These are phyloP conservation scores for Pseudotriccus pelzelni DNA, from an alignment of 2,797 vertebrate genomes.

Conservation along the genomic window DNA sequence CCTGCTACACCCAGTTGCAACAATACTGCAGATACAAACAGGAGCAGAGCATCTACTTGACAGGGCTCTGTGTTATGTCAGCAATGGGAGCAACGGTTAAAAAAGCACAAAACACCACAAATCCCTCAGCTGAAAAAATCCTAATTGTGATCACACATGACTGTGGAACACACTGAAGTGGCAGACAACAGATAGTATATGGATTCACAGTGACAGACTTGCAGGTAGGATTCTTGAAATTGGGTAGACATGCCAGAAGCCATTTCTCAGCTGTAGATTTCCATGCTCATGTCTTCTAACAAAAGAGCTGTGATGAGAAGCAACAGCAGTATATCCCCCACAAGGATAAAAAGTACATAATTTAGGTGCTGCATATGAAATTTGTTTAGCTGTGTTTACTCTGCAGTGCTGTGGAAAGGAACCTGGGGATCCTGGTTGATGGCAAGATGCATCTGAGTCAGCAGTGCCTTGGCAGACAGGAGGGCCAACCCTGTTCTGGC, in stretches of 20 bases:
- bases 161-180: neutral
- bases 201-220: neutral
- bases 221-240: neutral
- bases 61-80: neutral
- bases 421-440: neutral
- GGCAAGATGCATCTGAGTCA: neutral
- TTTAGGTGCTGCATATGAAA: neutral
- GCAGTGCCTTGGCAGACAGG: neutral
- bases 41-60: neutral
- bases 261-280: neutral
- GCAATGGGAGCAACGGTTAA: neutral
- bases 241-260: neutral
- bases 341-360: neutral
- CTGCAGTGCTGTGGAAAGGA: neutral
- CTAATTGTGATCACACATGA: neutral
- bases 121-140: neutral
- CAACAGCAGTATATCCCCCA: neutral
- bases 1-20: neutral
- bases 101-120: neutral
- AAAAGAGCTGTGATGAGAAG: neutral
- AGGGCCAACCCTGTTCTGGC: neutral
- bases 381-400: neutral
- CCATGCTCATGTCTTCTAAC: neutral
- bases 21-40: neutral
- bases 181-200: rapidly evolving